A percentile compares a stretch with the other conserved stretches of the same genome.
Evolutionary conservation across 2,797 vertebrate genomes (phyloP).

Genomic region (Semaprochilodus insignis): DNA sequence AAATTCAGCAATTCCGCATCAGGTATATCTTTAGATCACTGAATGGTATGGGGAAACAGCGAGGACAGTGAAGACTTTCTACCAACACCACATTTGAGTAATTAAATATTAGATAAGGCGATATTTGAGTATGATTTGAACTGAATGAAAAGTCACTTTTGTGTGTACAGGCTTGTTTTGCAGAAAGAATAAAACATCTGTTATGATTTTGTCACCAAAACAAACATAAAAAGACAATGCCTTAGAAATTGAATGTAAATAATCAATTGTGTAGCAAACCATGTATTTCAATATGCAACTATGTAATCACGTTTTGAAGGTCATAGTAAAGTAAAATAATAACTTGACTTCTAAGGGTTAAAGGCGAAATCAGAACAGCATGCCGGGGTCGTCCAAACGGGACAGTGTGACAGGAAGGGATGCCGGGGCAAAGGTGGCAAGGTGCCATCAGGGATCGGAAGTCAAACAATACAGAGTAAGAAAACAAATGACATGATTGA

Average conservation of each 20-base stretch:
- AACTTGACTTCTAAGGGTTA: conserved; percentile 5
- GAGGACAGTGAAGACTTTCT: no score
- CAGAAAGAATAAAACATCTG: no score
- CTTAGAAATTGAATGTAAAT: no score
- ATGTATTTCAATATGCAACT: background rate
- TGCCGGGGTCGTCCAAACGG: conserved; percentile 51
- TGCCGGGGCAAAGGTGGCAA: conserved; percentile 44
- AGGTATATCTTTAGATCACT: background rate
- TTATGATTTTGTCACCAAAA: no score
- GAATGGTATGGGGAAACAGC: background rate
- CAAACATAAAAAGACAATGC: no score
- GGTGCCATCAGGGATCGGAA: conserved; percentile 67
- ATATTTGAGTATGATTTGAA: no score
- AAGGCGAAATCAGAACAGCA: conserved; percentile 41
- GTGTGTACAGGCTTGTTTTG: no score
- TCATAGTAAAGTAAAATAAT: background rate
- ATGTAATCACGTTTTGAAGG: background rate
- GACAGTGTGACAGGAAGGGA: conserved; percentile 54
- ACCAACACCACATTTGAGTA: no score
- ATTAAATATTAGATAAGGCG: no score
- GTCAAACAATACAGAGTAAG: background rate
- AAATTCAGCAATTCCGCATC: background rate
- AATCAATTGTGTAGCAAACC: background rate
- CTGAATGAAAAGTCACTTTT: no score
- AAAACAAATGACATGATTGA: conserved; percentile 12